These are phyloP conservation scores for Microtus oregoni DNA, from an alignment of 2,113 vertebrate genomes.

Conservation along the genomic window DNA sequence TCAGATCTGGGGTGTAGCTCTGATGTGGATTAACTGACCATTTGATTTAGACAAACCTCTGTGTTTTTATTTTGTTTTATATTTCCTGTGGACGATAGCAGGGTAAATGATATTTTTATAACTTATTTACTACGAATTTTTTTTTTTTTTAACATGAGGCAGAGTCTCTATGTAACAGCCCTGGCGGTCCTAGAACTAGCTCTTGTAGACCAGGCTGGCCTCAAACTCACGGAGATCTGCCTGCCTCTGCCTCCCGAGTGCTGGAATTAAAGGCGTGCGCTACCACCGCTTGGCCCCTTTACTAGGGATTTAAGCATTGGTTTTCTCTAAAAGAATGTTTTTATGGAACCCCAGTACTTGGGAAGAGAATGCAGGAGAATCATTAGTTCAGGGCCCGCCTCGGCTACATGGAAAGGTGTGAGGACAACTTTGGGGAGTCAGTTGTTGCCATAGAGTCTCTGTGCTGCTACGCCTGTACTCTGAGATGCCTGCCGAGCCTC, in stretches of 20 bases:
- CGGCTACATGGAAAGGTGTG: background rate
- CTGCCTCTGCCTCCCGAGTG: too few relatives aligned
- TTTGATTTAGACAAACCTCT: too few relatives aligned
- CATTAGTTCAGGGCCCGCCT: background rate
- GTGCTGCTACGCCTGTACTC: background rate
- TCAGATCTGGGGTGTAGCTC: background rate
- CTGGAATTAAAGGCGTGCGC: too few relatives aligned
- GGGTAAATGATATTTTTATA: too few relatives aligned
- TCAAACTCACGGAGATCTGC: too few relatives aligned
- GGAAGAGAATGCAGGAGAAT: background rate
- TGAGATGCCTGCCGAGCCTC: background rate
- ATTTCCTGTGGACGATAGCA: too few relatives aligned
- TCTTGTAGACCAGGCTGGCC: too few relatives aligned
- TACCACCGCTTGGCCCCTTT: background rate
- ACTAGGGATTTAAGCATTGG: conserved; percentile 18
- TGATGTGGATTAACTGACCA: background rate
- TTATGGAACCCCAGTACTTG: background rate
- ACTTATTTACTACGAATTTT: too few relatives aligned
- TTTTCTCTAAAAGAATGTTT: conserved; percentile 5
- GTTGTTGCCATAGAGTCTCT: background rate
- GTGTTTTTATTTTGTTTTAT: too few relatives aligned
- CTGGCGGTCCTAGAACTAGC: too few relatives aligned
- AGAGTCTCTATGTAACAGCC: too few relatives aligned
- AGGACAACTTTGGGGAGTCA: background rate
- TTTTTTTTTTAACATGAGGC: too few relatives aligned